Conservation (phyloP, 53 echinoderm and acorn worm species). For the Apostichopus leukothele region DNA sequence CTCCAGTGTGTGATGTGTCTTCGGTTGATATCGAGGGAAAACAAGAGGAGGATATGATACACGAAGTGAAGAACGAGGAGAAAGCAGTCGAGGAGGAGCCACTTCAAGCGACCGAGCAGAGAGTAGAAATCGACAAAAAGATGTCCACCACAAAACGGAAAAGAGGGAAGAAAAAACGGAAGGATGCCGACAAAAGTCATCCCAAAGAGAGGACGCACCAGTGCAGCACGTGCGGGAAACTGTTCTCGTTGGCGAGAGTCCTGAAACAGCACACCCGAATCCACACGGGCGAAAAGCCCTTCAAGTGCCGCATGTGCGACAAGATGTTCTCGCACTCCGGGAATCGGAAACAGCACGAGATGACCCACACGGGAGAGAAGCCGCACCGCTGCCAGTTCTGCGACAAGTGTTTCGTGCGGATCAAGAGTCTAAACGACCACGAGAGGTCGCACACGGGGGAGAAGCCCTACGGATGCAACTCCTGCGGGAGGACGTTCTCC, state of each 20-base stretch:
- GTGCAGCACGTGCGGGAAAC: conserved; percentile 49
- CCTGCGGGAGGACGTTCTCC: no score
- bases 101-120: no score
- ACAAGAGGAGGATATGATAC: no score
- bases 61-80: no score
- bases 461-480: not conserved
- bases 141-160: no score
- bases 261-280: not conserved
- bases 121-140: no score
- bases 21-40: no score
- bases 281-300: conserved; percentile 53
- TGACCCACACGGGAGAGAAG: not conserved
- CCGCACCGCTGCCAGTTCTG: not conserved
- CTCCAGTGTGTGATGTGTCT: no score
- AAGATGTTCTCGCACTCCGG: conserved; percentile 34
- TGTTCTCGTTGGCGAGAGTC: not conserved
- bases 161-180: no score
- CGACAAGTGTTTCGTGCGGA: not conserved
- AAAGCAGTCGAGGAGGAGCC: no score
- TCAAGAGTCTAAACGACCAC: not conserved
- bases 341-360: not conserved
- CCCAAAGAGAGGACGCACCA: not conserved
- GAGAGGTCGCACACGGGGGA: not conserved
- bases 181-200: no score
- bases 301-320: conserved; percentile 49